A percentile compares a stretch with the other conserved stretches of the same genome.
Conservation (phyloP, 2,797 vertebrate species). For the Tenualosa thibaudeaui region DNA sequence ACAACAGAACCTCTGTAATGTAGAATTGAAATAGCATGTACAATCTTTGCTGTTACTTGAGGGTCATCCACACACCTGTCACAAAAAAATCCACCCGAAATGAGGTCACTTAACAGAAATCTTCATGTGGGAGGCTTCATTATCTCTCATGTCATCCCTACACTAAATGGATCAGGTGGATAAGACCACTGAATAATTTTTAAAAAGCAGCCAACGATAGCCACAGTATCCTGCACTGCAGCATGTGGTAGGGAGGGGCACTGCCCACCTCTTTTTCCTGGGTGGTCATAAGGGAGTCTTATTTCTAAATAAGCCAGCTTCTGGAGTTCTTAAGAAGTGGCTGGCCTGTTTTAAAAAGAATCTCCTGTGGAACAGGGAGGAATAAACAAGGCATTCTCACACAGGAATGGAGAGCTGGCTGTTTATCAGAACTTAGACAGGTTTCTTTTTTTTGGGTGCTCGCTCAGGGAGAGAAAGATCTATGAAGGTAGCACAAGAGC, state of each 20-base stretch:
- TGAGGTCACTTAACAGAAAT: neutral
- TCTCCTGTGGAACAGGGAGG: slow-evolving; percentile 1
- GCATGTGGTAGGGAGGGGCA: neutral
- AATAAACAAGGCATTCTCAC: neutral
- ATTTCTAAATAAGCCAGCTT: slow-evolving; percentile 28
- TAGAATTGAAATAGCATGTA: neutral
- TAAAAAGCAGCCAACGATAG: neutral
- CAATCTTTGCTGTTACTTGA: neutral
- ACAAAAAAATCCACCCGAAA: neutral
- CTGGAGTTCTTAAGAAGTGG: slow-evolving; percentile 18
- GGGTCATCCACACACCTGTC: neutral
- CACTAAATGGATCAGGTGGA: neutral
- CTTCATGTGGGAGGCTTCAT: neutral
- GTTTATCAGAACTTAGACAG: neutral
- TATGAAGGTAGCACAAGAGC: neutral
- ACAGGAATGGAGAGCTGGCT: neutral
- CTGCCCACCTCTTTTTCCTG: neutral
- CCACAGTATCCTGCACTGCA: neutral
- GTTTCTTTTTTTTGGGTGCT: neutral
- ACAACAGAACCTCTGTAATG: too few species aligned
- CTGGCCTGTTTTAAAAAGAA: slow-evolving; percentile 25
- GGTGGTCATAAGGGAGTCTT: neutral
- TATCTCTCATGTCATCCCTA: neutral
- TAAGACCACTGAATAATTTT: neutral
- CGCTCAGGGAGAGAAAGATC: slow-evolving; percentile 1